A percentile compares a stretch with the other conserved stretches of the same genome.
phyloP scores from a whole-genome alignment of 2,888 invertebrate genomes.

The Elegia similella region DNA sequence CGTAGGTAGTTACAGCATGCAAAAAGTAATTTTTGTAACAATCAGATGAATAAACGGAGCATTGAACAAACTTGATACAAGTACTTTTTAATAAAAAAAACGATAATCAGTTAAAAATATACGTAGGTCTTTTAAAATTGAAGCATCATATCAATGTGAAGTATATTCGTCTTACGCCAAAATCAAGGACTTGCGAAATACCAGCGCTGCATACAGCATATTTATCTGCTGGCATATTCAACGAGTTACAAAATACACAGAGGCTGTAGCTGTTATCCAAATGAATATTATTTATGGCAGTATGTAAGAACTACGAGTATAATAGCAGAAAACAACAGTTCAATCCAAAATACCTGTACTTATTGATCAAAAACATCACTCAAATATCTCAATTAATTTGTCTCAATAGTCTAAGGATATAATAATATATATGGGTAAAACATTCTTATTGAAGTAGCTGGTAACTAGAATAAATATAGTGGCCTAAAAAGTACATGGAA shows the following conservation, averaged over 20 bases:
- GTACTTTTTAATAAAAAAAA: not conserved
- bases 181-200: not conserved
- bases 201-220: not conserved
- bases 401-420: no score
- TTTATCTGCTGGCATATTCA: not conserved
- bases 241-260: not conserved
- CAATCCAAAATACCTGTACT: no score
- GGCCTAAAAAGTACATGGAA: no score
- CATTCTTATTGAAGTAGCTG: no score
- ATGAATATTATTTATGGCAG: no score
- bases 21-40: constrained; percentile 2
- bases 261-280: no score
- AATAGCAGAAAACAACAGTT: no score
- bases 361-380: no score
- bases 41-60: constrained; percentile 2
- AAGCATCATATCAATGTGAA: not conserved
- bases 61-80: constrained; percentile 2
- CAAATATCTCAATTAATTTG: no score
- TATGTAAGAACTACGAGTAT: no score
- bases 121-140: not conserved
- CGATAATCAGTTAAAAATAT: not conserved
- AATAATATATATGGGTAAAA: no score
- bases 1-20: constrained; percentile 17
- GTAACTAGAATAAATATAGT: no score
- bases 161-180: not conserved